Conservation (phyloP, 2,888 invertebrate species). For the Polydrusus cervinus region DNA sequence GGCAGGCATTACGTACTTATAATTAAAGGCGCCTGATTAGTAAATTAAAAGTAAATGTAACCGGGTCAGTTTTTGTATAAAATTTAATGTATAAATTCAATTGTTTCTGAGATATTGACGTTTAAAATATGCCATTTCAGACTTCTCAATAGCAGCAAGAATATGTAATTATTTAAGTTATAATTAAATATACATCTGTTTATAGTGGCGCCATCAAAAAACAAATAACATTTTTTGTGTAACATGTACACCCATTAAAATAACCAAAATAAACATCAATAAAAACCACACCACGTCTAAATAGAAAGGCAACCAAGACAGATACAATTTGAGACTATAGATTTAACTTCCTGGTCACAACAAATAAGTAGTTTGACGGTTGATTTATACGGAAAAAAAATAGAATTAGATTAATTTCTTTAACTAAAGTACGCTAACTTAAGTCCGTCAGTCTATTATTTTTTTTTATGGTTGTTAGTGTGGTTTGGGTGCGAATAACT, state of each 20-base stretch:
- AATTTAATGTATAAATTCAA: no score
- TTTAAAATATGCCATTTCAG: no score
- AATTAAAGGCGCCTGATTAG: no score
- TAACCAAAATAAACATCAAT: background rate
- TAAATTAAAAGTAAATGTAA: no score
- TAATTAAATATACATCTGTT: no score
- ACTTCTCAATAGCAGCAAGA: no score
- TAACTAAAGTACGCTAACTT: background rate
- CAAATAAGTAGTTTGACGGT: constrained; percentile 31
- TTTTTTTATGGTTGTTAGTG: background rate
- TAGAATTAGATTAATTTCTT: background rate
- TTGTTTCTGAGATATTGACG: no score
- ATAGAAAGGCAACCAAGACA: constrained; percentile 28
- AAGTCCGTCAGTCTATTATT: background rate
- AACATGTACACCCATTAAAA: background rate
- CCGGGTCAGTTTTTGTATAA: no score
- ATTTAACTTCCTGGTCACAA: constrained; percentile 29
- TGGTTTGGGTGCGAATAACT: background rate
- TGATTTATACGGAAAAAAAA: constrained; percentile 18
- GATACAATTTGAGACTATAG: background rate
- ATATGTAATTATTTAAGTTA: no score
- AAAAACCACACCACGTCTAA: constrained; percentile 14
- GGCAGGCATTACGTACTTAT: no score
- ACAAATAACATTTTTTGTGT: no score
- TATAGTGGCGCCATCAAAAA: no score